phyloP scores from a whole-genome alignment of 2,113 vertebrate species.

The Ochotona curzoniae region DNA sequence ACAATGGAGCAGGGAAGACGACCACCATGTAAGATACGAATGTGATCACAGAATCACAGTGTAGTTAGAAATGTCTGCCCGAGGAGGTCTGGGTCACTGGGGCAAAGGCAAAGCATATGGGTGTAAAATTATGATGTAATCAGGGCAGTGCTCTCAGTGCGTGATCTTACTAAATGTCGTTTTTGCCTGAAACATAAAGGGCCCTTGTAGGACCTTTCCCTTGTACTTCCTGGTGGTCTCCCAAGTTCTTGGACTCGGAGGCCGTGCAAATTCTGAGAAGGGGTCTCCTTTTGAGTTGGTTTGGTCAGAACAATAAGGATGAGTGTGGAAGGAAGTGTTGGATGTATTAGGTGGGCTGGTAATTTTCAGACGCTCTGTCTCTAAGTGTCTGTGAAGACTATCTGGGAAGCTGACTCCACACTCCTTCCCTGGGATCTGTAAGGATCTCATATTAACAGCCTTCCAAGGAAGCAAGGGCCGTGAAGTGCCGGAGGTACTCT shows the following conservation, averaged over 20 bases:
- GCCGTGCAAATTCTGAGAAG: not conserved
- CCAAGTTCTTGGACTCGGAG: not conserved
- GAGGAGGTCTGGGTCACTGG: not conserved
- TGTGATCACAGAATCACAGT: not conserved
- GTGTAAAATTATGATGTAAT: not conserved
- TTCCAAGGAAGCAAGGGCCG: not conserved
- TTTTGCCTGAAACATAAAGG: not conserved
- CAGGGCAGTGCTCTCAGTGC: not conserved
- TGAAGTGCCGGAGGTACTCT: not conserved
- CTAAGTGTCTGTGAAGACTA: not conserved
- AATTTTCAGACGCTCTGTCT: not conserved
- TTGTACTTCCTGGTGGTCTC: not conserved
- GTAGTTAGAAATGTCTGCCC: not conserved
- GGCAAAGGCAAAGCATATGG: not conserved
- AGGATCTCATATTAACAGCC: not conserved
- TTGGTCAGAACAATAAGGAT: not conserved
- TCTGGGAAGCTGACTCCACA: not conserved
- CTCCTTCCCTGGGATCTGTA: not conserved
- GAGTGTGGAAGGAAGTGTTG: not conserved
- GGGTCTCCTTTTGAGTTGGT: not conserved
- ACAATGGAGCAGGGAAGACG: constrained; percentile 98
- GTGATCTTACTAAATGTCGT: not conserved
- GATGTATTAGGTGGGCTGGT: not conserved
- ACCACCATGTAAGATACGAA: constrained; percentile 95
- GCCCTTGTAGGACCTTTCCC: not conserved